Evolutionary conservation across 2,888 invertebrate species (phyloP).

Genomic region (Notodonta ziczac): DNA sequence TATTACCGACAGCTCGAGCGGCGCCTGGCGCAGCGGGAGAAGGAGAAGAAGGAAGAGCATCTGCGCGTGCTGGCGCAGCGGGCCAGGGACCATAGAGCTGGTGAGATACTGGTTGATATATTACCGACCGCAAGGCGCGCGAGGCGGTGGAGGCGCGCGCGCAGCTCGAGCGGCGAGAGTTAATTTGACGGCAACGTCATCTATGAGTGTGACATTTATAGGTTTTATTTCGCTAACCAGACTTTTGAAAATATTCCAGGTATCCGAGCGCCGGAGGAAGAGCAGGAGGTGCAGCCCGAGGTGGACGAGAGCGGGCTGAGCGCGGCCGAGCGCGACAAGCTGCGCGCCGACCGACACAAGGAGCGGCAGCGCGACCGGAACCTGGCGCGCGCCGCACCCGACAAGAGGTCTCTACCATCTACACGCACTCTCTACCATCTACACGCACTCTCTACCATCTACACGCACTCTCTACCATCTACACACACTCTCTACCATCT

Average conservation of each 20-base stretch:
- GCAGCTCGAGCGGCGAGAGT: constrained; percentile 93
- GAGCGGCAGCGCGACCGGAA: constrained; percentile 97
- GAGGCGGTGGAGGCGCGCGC: constrained; percentile 99
- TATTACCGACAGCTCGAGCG: constrained; percentile 90
- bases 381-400: constrained; percentile 96
- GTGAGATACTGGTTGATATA: too few species aligned
- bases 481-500: too few species aligned
- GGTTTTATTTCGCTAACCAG: too few species aligned
- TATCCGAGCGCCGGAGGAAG: constrained; percentile 71
- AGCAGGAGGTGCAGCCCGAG: constrained; percentile 47
- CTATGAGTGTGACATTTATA: too few species aligned
- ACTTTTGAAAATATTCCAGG: constrained; percentile 44
- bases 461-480: too few species aligned
- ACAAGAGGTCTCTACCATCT: constrained; percentile 87
- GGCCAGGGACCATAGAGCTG: too few species aligned
- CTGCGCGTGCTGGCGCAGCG: too few species aligned
- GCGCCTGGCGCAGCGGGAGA: too few species aligned
- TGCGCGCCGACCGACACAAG: constrained; percentile 94
- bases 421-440: too few species aligned
- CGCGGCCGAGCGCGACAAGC: constrained; percentile 93
- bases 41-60: too few species aligned
- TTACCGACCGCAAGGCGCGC: constrained; percentile 97
- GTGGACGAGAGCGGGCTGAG: constrained; percentile 61
- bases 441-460: too few species aligned
- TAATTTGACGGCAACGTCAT: too few species aligned